phyloP scores from a whole-genome alignment of 1,140 invertebrate genomes.

The Anoplolepis gracilipes region DNA sequence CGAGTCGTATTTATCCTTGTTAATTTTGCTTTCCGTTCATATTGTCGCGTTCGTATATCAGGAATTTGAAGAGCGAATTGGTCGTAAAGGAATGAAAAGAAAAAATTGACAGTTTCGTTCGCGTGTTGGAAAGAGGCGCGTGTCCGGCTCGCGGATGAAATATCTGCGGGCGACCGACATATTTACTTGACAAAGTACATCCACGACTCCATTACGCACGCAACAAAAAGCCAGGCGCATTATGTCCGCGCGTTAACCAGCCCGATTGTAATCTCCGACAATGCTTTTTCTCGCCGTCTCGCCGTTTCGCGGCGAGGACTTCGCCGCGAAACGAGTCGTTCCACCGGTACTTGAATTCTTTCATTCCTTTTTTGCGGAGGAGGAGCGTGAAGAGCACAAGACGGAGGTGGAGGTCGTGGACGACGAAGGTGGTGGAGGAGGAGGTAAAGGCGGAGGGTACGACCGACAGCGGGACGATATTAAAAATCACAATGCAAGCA shows the following conservation, averaged over 20 bases:
- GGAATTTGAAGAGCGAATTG: not conserved
- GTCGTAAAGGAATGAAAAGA: not conserved
- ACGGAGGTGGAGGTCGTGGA: conserved; percentile 57
- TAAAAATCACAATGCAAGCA: conserved; percentile 83
- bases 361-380: conserved; percentile 75
- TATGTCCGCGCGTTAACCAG: conserved; percentile 72
- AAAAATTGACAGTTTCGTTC: not conserved
- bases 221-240: conserved; percentile 59
- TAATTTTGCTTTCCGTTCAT: not conserved
- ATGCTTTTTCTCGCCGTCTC: conserved; percentile 70
- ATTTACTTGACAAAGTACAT: conserved; percentile 61
- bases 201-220: conserved; percentile 58
- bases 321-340: conserved; percentile 74
- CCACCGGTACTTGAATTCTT: conserved; percentile 80
- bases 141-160: conserved; percentile 39
- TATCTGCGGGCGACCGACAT: conserved; percentile 52
- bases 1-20: not conserved
- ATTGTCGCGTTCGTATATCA: not conserved
- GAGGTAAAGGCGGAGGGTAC: conserved; percentile 61
- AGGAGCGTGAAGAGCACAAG: conserved; percentile 69
- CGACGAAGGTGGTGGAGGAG: conserved; percentile 30
- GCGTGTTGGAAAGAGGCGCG: conserved; percentile 31
- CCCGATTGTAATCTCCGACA: conserved; percentile 72
- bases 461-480: conserved; percentile 76
- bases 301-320: too few relatives aligned